Evolutionary conservation across 1,140 invertebrate genomes (phyloP).

Genomic region (Hirudo medicinalis): DNA sequence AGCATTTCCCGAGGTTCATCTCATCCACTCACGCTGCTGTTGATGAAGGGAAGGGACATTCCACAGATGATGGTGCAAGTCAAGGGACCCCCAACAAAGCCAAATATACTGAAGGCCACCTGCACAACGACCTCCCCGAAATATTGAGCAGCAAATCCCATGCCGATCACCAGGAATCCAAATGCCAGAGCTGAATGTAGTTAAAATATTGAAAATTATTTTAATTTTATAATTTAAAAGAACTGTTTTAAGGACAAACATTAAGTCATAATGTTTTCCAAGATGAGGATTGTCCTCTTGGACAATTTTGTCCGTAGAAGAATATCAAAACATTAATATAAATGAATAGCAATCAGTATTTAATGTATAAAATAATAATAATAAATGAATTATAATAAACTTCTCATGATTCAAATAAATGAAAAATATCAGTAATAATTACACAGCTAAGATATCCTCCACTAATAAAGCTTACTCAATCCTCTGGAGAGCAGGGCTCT

Average conservation of each 20-base stretch:
- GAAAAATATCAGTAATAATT: background rate
- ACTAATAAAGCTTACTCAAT: conserved; percentile 26
- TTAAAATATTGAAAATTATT: background rate
- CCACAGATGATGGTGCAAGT: conserved; percentile 29
- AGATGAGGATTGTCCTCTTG: too few species aligned
- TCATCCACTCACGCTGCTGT: conserved; percentile 28
- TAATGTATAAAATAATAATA: background rate
- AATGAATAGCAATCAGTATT: too few species aligned
- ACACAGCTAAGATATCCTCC: background rate
- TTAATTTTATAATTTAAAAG: background rate
- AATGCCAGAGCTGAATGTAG: conserved; percentile 26
- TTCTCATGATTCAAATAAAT: background rate
- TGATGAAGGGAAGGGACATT: conserved; percentile 33
- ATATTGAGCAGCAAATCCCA: conserved; percentile 30
- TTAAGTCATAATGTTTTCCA: too few species aligned
- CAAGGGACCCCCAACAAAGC: conserved; percentile 35
- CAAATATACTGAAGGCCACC: conserved; percentile 34
- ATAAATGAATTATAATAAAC: background rate
- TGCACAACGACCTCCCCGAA: conserved; percentile 31
- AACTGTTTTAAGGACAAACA: background rate
- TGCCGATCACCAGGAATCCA: conserved; percentile 30
- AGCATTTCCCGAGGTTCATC: background rate
- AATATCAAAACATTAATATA: too few species aligned
- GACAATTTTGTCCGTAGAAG: too few species aligned
- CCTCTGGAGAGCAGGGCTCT: conserved; percentile 56